phyloP scores from a whole-genome alignment of 2,888 invertebrate genomes.

The Epistrophe eligans region DNA sequence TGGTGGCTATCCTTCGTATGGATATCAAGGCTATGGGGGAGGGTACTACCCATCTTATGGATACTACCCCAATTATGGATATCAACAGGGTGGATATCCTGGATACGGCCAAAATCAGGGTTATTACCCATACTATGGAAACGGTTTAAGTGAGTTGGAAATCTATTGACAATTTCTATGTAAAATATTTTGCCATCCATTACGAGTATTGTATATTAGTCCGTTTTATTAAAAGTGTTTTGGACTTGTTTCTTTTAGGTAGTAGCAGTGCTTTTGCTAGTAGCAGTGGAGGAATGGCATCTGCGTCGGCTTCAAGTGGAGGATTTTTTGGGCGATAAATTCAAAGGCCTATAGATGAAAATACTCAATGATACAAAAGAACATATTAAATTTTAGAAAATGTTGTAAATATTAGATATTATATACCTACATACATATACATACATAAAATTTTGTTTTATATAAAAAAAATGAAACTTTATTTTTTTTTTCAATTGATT shows the following conservation, averaged over 20 bases:
- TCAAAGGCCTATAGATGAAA: slow-evolving; percentile 17
- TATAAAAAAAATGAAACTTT: not conserved
- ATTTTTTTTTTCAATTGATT: not conserved
- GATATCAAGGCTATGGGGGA: slow-evolving; percentile 43
- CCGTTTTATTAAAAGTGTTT: slow-evolving; percentile 55
- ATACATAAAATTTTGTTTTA: not conserved
- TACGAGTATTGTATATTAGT: not conserved
- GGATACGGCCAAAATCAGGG: slow-evolving; percentile 54
- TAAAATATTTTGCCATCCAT: not conserved
- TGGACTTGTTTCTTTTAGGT: slow-evolving; percentile 76
- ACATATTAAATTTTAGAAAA: slow-evolving; percentile 43
- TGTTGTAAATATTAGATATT: slow-evolving; percentile 56
- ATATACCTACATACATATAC: too few relatives aligned
- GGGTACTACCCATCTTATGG: slow-evolving; percentile 60
- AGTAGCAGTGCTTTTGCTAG: slow-evolving; percentile 76
- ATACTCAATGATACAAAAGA: slow-evolving; percentile 23
- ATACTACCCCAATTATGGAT: slow-evolving; percentile 57
- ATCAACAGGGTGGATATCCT: slow-evolving; percentile 55
- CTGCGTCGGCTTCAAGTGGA: slow-evolving; percentile 72
- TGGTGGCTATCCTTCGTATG: slow-evolving; percentile 44
- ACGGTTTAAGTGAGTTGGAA: slow-evolving; percentile 66
- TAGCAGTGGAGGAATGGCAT: slow-evolving; percentile 72
- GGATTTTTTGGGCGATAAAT: slow-evolving; percentile 55
- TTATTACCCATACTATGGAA: slow-evolving; percentile 64
- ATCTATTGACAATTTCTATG: slow-evolving; percentile 28